Evolutionary conservation across 2,113 vertebrate genomes (phyloP), one percentile per base, ranked within the genome.

Genomic region (Cephalopholis sonnerati): DNA sequence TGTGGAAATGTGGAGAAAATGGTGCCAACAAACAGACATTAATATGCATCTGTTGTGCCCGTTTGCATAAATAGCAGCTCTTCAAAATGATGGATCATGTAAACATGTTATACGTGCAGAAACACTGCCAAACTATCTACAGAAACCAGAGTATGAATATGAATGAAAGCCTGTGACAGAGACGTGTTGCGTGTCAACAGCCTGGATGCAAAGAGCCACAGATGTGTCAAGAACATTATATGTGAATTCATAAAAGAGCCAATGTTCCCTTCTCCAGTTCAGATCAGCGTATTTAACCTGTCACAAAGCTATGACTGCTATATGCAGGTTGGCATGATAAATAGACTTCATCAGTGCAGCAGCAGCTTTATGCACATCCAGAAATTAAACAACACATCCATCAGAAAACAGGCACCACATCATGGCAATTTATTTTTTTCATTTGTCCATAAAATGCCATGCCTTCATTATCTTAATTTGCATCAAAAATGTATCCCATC

Each of bases 401-500:
- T 62, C 58, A 39, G 73, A 87, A 74, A 18, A 71, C 58, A n/a
- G 25, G 7, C 59, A n/a, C 39, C 29, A 67, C 54, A 65, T 64
- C n/a, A 7, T 9, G 7, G 13, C 25, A 36, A 57, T 68, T 24
- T 2, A 59, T 68, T 3, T 50, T 7, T 36, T 17, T 7, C 62
- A 44, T 17, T 67, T 55, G 57, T 48, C 15, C 27, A 17, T 55
- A 29, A 85, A 76, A 79, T 74, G 29, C 63, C 65, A 53, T 29
- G 71, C 22, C 29, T 67, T 62, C 22, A 68, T 87, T 59, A 64
- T 85, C 61, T 73, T 50, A 32, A 88, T 87, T 70, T 88, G 55
- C 86, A 88, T 90, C 17, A 66, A 81, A 79, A 73, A 66, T 68
- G 2, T 5, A 59, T 85, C 84, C 48, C 41, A 74, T 74, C 41